Base-by-base conservation (phyloP, 1,140 invertebrate species). In the Nautilus pompilius region DNA sequence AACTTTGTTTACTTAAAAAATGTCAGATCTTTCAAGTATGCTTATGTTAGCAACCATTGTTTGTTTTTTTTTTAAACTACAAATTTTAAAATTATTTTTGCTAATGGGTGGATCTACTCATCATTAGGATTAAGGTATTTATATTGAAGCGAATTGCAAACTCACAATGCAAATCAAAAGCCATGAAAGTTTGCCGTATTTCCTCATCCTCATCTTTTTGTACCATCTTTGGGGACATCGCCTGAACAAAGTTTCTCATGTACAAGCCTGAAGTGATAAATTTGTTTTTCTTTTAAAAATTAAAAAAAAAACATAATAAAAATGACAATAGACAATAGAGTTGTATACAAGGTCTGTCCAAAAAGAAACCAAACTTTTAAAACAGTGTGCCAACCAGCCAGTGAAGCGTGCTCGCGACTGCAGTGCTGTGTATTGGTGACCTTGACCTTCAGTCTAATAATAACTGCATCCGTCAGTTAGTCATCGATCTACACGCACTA, bases 141-240 rank as follows among this genome's bases (percentile, higher is more conserved):
- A n/a, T n/a, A n/a, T 4, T 57, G 29, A 29, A 5, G 8, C 8
- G 24, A 54, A 61, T 45, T 49, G n/a, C n/a, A 30, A 20, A 69
- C 78, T 71, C 75, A 80, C 80, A 80, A n/a, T 75, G 73, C 28
- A 60, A 66, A 64, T 82, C 80, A 69, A 80, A 75, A 5, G 75
- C 75, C 68, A 80, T 69, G 62, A 82, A 82, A 6, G 73, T 73
- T 48, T 76, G 74, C 59, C 80, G 67, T 8, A 79, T 81, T 36
- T 78, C 66, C 34, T 80, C 77, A 72, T 81, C 77, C 60, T 73
- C 65, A 72, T 80, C 78, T 33, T 58, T 57, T 55, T 51, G 68
- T 4, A 54, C 54, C 56, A 79, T 58, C 58, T 80, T 80, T 34
- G 69, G 67, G 36, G 60, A 63, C 72, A 82, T 77, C 29, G 69